These are phyloP conservation scores for Tolypeutes matacus DNA, from an alignment of 2,797 vertebrate genomes.

Conservation along the genomic window DNA sequence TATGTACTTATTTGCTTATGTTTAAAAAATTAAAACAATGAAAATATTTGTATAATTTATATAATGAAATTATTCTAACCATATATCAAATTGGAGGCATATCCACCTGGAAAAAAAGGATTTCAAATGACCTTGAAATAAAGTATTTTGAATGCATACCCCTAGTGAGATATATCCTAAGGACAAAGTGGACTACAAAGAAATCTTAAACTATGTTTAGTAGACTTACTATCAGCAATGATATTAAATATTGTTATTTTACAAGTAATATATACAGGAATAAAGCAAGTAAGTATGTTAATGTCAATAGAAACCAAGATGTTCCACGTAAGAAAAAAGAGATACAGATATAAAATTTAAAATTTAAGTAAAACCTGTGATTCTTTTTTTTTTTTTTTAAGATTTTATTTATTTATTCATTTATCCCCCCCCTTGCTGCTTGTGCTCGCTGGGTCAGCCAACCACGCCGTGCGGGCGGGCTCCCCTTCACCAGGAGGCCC, in stretches of 20 bases:
- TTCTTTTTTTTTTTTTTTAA: too few species aligned
- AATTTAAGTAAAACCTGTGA: conserved; percentile 8
- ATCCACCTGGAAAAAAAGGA: neutral
- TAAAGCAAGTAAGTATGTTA: neutral
- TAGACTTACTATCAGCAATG: neutral
- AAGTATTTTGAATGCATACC: neutral
- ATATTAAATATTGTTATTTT: conserved; percentile 2
- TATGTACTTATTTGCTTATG: neutral
- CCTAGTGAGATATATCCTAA: neutral
- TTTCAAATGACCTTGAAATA: neutral
- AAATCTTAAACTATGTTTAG: neutral
- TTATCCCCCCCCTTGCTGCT: too few species aligned
- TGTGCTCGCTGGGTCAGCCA: too few species aligned
- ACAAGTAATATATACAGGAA: neutral
- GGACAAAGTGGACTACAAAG: conserved; percentile 12
- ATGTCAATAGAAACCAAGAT: neutral
- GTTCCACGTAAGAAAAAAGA: neutral
- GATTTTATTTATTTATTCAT: too few species aligned
- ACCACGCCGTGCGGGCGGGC: too few species aligned
- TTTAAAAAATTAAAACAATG: conserved; percentile 64
- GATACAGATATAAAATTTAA: conserved; percentile 15
- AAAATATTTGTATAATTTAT: conserved; percentile 10
- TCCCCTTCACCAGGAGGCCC: too few species aligned
- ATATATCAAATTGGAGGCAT: neutral
- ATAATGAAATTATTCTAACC: neutral